Percentiles rank a stretch among this genome's conserved stretches.
Evolutionary conservation across 2,797 vertebrate genomes (phyloP).

Genomic region (Clarias platycephalus): DNA sequence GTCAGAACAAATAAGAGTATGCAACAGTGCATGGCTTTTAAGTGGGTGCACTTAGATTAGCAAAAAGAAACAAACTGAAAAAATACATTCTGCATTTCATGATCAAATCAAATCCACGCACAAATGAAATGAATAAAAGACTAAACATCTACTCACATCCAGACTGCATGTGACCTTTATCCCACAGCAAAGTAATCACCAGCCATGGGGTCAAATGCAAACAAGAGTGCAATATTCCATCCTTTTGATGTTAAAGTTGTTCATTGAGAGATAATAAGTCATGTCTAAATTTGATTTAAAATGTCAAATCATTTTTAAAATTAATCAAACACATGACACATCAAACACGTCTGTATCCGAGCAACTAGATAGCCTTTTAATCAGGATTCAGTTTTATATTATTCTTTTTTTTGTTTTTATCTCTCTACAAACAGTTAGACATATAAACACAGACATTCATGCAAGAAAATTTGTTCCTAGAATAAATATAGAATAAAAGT

Average conservation of each 20-base stretch:
- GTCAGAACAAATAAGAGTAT: background rate
- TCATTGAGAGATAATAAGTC: background rate
- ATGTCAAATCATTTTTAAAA: background rate
- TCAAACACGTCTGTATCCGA: background rate
- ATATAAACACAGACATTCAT: background rate
- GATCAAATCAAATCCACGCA: background rate
- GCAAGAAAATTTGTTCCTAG: background rate
- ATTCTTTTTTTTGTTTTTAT: background rate
- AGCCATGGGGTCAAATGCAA: background rate
- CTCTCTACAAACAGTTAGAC: background rate
- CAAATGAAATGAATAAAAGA: background rate
- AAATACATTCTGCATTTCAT: background rate
- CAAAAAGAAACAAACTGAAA: background rate
- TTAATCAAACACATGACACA: conserved; percentile 6
- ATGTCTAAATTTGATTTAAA: background rate
- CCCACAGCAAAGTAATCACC: background rate
- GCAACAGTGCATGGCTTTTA: background rate
- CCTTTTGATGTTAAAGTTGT: background rate
- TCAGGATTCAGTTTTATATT: background rate
- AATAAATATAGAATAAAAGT: too few relatives aligned
- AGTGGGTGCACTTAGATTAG: background rate
- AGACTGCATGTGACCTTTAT: background rate
- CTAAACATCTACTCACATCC: background rate
- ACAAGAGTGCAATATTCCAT: background rate
- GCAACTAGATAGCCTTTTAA: background rate